phyloP scores from a whole-genome alignment of 2,797 vertebrate genomes.

The Mycteria americana region DNA sequence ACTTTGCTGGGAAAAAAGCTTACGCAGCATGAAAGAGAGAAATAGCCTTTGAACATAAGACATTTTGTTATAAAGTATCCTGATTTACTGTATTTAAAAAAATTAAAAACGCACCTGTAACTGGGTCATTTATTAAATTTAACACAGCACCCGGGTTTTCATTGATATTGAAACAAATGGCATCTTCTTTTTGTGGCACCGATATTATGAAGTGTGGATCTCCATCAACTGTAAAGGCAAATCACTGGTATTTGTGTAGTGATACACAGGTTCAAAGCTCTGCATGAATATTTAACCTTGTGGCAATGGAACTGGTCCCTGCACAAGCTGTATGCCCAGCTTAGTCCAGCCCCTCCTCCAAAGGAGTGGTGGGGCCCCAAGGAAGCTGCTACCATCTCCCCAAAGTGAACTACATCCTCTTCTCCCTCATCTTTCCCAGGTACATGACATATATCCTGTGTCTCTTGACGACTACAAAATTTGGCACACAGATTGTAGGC shows the following conservation, averaged over 20 bases:
- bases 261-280: background rate
- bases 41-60: background rate
- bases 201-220: slow-evolving; percentile 95
- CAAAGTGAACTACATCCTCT: background rate
- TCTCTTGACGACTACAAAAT: background rate
- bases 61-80: background rate
- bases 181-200: slow-evolving; percentile 80
- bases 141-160: slow-evolving; percentile 87
- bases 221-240: slow-evolving; percentile 84
- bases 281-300: background rate
- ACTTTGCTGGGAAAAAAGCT: background rate
- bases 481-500: background rate
- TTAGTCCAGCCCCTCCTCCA: background rate
- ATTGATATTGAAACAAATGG: slow-evolving; percentile 93
- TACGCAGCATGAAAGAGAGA: background rate
- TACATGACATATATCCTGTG: too few relatives aligned
- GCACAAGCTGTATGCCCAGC: background rate
- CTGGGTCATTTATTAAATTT: slow-evolving; percentile 84
- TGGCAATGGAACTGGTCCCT: background rate
- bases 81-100: background rate
- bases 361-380: background rate
- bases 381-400: background rate
- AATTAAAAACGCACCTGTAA: slow-evolving; percentile 78
- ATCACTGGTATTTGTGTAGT: background rate
- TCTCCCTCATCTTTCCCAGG: background rate